Conservation (phyloP, 1,140 invertebrate genomes). For the Formica selysi region DNA sequence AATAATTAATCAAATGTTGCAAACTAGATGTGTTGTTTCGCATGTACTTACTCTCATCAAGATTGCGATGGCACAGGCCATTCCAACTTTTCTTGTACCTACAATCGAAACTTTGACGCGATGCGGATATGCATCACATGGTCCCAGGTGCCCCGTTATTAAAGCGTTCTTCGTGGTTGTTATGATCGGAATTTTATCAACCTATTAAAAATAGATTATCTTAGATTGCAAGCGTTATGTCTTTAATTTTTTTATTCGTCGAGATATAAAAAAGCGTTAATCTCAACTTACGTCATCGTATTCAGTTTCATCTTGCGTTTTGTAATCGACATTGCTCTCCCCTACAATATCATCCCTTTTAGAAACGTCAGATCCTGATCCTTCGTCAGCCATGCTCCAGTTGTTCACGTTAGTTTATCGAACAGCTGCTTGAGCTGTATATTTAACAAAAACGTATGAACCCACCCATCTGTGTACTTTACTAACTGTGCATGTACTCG, state of each 20-base stretch:
- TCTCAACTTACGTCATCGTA: conserved; percentile 14
- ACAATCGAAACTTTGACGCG: conserved; percentile 81
- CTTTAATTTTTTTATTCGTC: not conserved
- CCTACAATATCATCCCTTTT: not conserved
- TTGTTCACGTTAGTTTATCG: conserved; percentile 15
- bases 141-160: conserved; percentile 78
- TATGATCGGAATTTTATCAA: conserved; percentile 50
- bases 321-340: not conserved
- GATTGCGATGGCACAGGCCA: conserved; percentile 81
- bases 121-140: conserved; percentile 78
- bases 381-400: conserved; percentile 40
- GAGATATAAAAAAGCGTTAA: not conserved
- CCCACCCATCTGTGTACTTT: not conserved
- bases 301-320: conserved; percentile 18
- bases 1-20: conserved; percentile 54
- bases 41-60: conserved; percentile 78
- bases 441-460: conserved; percentile 31
- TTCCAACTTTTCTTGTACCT: conserved; percentile 79
- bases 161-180: conserved; percentile 82
- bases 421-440: conserved; percentile 21
- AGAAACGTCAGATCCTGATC: not conserved
- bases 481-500: not conserved
- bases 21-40: not conserved
- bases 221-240: not conserved
- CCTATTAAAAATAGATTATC: conserved; percentile 29